Base-by-base conservation (phyloP, 1,140 invertebrate genomes). In the Zaprionus ornatus region DNA sequence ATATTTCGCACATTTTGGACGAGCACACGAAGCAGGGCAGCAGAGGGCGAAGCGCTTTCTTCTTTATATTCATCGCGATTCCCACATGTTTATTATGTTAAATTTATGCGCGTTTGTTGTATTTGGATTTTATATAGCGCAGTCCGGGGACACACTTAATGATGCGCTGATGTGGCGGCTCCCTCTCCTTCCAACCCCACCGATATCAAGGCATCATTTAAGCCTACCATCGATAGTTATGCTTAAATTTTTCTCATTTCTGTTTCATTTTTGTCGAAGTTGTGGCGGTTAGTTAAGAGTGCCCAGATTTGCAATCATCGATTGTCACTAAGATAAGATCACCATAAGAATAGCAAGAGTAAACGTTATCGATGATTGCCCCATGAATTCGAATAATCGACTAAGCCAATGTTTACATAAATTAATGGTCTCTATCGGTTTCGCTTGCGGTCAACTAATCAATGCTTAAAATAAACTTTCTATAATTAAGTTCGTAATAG, bases 51-150 rank as follows among this genome's bases (percentile, higher is more conserved):
- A 42, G 40, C 61, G 40, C 50, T 50, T 55, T 79, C 70, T 74
- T 64, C 59, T 90, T 87, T 74, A 79, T 84, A 88, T 81, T 88
- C 85, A 84, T 74, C 23, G 60, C 75, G 81, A 72, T 85, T 85
- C 73, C 77, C 74, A 65, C 81, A 85, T 85, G 85, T 85, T 88
- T 90, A 90, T 88, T 90, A 88, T 88, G 85, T 76, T 81, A 85
- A 88, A 85, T 85, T 88, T 90, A 90, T 85, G 81, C 75, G 75
- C 72, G 72, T 79, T 90, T 84, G 78, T 72, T 84, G 84, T 87
- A 62, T 67, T 88, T 57, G 12, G 50, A 48, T 66, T 85, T 80
- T 80, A 87, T 83, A 55, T 65, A 71, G 63, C 35, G 17, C 27
- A 19, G 48, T 56, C 48, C 15, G 35, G 59, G 27, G 59, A 63